Evolutionary conservation across 2,113 vertebrate genomes (phyloP).

Genomic region (Rhinolophus sinicus): DNA sequence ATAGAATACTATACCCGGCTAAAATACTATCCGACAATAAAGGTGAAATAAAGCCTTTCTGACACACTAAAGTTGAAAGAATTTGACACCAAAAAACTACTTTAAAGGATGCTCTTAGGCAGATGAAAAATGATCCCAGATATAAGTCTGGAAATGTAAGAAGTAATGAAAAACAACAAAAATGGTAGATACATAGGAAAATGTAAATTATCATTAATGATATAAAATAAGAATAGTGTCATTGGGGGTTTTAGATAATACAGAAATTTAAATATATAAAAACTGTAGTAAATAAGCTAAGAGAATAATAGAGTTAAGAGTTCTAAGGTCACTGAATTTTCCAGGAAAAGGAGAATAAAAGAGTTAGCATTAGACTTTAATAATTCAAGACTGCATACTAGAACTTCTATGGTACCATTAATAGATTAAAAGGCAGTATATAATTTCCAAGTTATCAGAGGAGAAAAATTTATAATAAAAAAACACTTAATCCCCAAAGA

Average conservation of each 20-base stretch:
- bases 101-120: not conserved
- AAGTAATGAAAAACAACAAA: constrained; percentile 7
- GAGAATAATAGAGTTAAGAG: not conserved
- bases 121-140: not conserved
- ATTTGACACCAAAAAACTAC: not conserved
- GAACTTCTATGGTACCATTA: not conserved
- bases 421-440: not conserved
- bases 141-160: not conserved
- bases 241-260: not conserved
- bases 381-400: not conserved
- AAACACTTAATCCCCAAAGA: not conserved
- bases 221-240: not conserved
- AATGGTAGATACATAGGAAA: not conserved
- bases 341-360: not conserved
- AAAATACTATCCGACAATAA: not conserved
- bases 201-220: not conserved
- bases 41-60: not conserved
- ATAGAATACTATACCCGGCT: not conserved
- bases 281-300: not conserved
- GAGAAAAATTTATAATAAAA: not conserved
- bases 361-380: not conserved
- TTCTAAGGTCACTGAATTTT: not conserved
- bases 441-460: not conserved
- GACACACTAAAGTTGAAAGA: not conserved
- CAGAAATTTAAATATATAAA: not conserved